Base-by-base conservation (phyloP, 2,113 vertebrate genomes). In the Coptodon bakossiorum region DNA sequence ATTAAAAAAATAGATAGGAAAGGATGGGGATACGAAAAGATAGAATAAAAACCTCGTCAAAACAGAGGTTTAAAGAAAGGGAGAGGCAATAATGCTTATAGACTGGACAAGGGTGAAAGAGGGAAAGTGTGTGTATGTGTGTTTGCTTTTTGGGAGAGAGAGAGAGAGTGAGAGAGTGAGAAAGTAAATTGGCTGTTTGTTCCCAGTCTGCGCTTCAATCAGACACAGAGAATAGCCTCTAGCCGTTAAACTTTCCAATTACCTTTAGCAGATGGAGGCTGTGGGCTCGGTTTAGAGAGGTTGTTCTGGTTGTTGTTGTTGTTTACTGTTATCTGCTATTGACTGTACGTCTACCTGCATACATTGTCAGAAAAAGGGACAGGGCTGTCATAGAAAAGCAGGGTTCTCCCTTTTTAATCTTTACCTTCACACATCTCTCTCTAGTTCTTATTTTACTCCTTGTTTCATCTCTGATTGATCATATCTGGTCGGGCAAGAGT, bases 191-290 rank as follows among this genome's bases (percentile, higher is more conserved):
- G 92, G 88, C 52, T 93, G 90, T 93, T 94, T 94, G 91, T 92
- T 92, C 57, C 48, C 84, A 56, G 82, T 29, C 84, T 89, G 85
- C 31, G 76, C 87, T 91, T 94, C 92, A 94, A 90, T 93, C 94
- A 94, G 92, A 92, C 59, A 36, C 78, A 89, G 91, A 91, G 92
- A 92, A 89, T 90, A 86, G 93, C 91, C 87, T 92, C 56, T 66
- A 91, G 90, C 87, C 22, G 45, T 93, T 93, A 94, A 94, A 95
- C 93, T 94, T 94, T 93, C 91, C 95, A 95, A 95, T 95, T 95
- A 95, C 91, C 88, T 83, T 86, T 90, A 92, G 94, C 92, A 95
- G 92, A 95, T 91, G 89, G 89, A 91, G 86, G 87, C 91, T 88
- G 88, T 9, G 16, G 90, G 48, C 86, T 92, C 61, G 5, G 89